These are phyloP conservation scores for Trinectes maculatus DNA, from an alignment of 2,113 vertebrate genomes.

Conservation along the genomic window DNA sequence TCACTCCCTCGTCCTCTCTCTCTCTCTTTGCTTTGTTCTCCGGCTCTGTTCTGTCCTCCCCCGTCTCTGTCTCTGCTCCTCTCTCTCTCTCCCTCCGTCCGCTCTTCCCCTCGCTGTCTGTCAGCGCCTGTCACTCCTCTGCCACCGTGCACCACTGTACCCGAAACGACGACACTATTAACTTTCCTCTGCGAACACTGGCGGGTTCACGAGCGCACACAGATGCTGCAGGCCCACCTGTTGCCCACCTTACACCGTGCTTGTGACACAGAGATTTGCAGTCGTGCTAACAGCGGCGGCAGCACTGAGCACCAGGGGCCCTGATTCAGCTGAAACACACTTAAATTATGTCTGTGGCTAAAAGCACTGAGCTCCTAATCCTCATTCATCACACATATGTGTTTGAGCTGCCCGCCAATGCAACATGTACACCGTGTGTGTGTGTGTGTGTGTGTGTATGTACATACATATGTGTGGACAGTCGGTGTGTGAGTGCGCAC, in stretches of 20 bases:
- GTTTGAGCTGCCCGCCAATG: conserved; percentile 22
- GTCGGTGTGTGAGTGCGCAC: conserved; percentile 18
- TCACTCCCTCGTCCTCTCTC: conserved; percentile 17
- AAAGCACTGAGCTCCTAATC: neutral
- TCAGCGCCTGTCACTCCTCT: conserved; percentile 53
- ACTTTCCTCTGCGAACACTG: conserved; percentile 21
- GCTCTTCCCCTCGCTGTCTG: no score
- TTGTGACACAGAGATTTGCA: conserved; percentile 8
- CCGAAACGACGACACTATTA: conserved; percentile 38
- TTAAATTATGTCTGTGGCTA: neutral
- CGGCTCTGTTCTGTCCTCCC: neutral
- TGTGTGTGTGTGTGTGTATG: conserved; percentile 7
- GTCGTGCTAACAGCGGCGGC: conserved; percentile 38
- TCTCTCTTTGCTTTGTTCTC: no score
- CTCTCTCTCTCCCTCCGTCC: conserved; percentile 24
- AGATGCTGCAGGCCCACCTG: conserved; percentile 25
- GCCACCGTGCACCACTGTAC: conserved; percentile 43
- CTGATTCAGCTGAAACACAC: neutral
- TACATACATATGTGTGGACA: conserved; percentile 10
- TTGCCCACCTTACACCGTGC: no score
- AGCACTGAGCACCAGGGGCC: neutral
- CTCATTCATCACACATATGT: conserved; percentile 42
- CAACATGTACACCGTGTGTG: neutral
- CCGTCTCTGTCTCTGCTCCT: neutral
- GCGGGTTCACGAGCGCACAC: neutral